Evolutionary conservation across 2,113 vertebrate genomes (phyloP).

Genomic region (Prochilodus magdalenae): DNA sequence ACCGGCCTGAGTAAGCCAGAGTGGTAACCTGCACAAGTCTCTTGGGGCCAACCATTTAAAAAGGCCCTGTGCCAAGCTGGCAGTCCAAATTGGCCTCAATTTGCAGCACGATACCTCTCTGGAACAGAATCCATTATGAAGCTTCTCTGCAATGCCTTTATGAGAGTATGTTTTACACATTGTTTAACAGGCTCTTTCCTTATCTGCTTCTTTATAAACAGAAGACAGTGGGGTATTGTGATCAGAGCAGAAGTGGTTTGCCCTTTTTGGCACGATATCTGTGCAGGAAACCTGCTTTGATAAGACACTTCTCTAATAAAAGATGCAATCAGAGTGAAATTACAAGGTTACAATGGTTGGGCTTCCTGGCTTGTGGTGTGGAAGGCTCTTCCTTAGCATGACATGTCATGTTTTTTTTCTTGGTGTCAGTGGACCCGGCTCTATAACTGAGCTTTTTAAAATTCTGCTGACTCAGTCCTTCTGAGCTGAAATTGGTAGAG

Average conservation of each 20-base stretch:
- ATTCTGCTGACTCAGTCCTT: background rate
- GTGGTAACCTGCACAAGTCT: slow-evolving; percentile 21
- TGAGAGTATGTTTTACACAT: slow-evolving; percentile 23
- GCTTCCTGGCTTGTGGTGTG: slow-evolving; percentile 19
- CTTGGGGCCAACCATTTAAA: slow-evolving; percentile 25
- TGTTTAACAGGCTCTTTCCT: slow-evolving; percentile 11
- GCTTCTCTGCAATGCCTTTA: slow-evolving; percentile 32
- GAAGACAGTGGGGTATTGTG: slow-evolving; percentile 30
- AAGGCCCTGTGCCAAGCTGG: slow-evolving; percentile 35
- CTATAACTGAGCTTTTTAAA: background rate
- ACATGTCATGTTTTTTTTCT: background rate
- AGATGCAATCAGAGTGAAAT: slow-evolving; percentile 47
- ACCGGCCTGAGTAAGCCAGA: background rate
- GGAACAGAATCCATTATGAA: slow-evolving; percentile 49
- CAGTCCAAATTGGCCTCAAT: slow-evolving; percentile 16
- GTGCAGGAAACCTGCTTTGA: slow-evolving; percentile 41
- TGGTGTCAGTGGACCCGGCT: background rate
- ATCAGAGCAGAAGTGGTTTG: background rate
- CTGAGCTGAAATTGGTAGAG: background rate
- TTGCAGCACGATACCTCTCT: slow-evolving; percentile 48
- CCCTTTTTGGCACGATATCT: slow-evolving; percentile 18
- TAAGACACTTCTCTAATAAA: slow-evolving; percentile 35
- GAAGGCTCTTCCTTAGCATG: background rate
- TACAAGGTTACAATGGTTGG: slow-evolving; percentile 27
- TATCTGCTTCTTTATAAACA: slow-evolving; percentile 19